Conservation (phyloP, 2,888 invertebrate species). For the Epicampocera succincta region DNA sequence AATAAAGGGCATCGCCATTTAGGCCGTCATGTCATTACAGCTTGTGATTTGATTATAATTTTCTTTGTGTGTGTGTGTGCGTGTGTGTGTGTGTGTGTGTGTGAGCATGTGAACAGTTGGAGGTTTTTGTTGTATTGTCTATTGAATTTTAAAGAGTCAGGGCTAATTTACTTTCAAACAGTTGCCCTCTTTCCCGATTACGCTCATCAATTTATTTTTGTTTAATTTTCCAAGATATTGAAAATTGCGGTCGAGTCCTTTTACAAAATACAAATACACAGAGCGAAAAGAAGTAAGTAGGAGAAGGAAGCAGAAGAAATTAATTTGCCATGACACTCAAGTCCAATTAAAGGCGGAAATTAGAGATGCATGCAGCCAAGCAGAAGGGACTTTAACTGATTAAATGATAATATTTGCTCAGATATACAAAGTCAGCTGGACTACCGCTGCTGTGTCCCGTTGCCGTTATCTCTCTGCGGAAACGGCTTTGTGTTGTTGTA, state of each 20-base stretch:
- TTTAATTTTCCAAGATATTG: slow-evolving; percentile 38
- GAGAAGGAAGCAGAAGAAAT: neutral
- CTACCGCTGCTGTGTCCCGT: too few relatives aligned
- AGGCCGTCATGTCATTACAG: slow-evolving; percentile 29
- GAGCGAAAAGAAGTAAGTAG: neutral
- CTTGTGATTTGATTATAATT: slow-evolving; percentile 31
- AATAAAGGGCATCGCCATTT: neutral
- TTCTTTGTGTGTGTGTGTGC: neutral
- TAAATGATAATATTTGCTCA: slow-evolving; percentile 57
- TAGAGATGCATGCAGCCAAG: slow-evolving; percentile 34
- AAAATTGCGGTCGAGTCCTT: slow-evolving; percentile 23
- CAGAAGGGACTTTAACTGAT: slow-evolving; percentile 45
- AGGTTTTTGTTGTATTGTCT: slow-evolving; percentile 3
- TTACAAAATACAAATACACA: neutral
- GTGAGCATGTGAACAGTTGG: neutral
- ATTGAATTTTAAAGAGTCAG: neutral
- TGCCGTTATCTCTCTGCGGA: too few relatives aligned
- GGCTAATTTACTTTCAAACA: slow-evolving; percentile 40
- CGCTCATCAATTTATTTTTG: slow-evolving; percentile 30
- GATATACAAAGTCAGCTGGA: slow-evolving; percentile 26
- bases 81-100: too few relatives aligned
- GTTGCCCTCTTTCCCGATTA: slow-evolving; percentile 29
- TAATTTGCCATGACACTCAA: slow-evolving; percentile 7
- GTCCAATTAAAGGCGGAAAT: slow-evolving; percentile 58
- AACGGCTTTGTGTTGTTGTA: too few relatives aligned